phyloP scores from a whole-genome alignment of 2,888 invertebrate genomes.

The Ophioninae sp. region DNA sequence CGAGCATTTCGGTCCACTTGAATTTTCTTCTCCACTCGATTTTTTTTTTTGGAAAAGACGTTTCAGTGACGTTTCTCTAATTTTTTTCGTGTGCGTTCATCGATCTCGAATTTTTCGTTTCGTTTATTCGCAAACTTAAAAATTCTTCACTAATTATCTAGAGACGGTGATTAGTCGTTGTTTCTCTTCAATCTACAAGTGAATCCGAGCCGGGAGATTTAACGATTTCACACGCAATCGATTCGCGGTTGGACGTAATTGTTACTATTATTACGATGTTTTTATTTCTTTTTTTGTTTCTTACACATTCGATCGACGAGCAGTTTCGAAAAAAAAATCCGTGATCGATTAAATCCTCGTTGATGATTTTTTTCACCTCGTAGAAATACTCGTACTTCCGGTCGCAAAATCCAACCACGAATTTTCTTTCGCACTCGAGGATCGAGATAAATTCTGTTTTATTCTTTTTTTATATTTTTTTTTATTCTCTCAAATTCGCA shows the following conservation, averaged over 20 bases:
- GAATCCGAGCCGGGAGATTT: conserved; percentile 39
- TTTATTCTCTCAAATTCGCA: conserved; percentile 25
- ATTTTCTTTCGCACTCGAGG: conserved; percentile 13
- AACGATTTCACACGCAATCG: conserved; percentile 28
- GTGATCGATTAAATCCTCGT: too few species aligned
- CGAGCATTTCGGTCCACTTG: conserved; percentile 64
- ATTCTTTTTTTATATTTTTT: too few species aligned
- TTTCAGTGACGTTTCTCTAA: conserved; percentile 66
- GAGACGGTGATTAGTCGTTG: conserved; percentile 76
- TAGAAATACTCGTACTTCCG: conserved; percentile 3
- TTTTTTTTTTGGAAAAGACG: conserved; percentile 13
- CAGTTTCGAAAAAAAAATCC: not conserved
- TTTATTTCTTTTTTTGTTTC: too few species aligned
- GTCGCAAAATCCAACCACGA: conserved; percentile 6
- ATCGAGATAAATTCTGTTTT: conserved; percentile 50
- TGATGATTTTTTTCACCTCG: conserved; percentile 1
- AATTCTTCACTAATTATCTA: conserved; percentile 69
- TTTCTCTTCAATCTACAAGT: conserved; percentile 68
- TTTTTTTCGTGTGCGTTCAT: conserved; percentile 7
- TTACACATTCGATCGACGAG: conserved; percentile 21
- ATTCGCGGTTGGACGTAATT: conserved; percentile 49
- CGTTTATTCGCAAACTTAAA: not conserved
- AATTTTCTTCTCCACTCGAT: conserved; percentile 35
- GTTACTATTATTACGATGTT: conserved; percentile 24
- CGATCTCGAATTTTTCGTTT: conserved; percentile 12